These are phyloP conservation scores for Mesocentrotus franciscanus DNA, from an alignment of 53 echinoderm and acorn worm genomes.

Conservation along the genomic window DNA sequence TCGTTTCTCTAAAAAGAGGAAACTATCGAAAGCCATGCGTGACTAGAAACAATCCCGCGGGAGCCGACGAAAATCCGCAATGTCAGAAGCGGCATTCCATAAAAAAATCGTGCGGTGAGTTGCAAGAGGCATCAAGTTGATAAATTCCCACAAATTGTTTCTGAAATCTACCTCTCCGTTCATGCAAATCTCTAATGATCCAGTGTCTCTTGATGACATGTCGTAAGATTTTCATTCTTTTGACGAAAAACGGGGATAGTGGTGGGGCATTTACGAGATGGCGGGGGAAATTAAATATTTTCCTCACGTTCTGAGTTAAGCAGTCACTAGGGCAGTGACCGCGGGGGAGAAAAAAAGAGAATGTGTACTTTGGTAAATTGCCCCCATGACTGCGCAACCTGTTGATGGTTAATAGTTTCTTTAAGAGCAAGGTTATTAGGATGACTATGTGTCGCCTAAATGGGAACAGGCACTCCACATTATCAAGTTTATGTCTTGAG, in stretches of 20 bases:
- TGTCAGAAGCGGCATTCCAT: conserved; percentile 49
- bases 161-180: not conserved
- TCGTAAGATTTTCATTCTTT: not conserved
- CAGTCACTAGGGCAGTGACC: conserved; percentile 39
- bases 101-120: not conserved
- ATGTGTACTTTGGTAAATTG: conserved; percentile 54
- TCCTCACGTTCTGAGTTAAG: not conserved
- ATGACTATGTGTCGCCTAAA: not conserved
- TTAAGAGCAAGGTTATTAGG: not conserved
- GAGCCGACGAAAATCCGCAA: conserved; percentile 11
- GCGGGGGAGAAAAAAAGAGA: not conserved
- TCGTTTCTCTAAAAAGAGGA: conserved; percentile 4
- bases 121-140: not conserved
- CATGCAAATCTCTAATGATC: not conserved
- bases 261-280: conserved; percentile 57
- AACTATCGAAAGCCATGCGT: conserved; percentile 60
- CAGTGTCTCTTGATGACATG: not conserved
- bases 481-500: not conserved
- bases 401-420: conserved; percentile 27
- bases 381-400: conserved; percentile 41
- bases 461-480: not conserved
- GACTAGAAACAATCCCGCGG: conserved; percentile 45
- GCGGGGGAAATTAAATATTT: conserved; percentile 59
- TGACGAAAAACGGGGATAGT: not conserved
- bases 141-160: conserved; percentile 28